Evolutionary conservation across 2,888 invertebrate genomes (phyloP).

Genomic region (Synergus umbraculus): DNA sequence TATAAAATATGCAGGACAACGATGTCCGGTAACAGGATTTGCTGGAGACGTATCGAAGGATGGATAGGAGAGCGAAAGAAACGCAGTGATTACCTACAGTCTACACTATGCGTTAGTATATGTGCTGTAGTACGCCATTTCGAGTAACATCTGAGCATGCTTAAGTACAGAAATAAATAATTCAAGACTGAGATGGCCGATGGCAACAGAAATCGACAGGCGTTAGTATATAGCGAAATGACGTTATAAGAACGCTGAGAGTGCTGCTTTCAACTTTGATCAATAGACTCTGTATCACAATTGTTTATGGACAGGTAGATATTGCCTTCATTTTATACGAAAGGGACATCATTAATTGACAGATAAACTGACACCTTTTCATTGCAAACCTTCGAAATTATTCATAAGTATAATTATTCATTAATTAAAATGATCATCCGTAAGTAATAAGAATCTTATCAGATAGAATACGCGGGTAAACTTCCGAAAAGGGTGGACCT

Average conservation of each 20-base stretch:
- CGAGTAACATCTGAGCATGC: conserved; percentile 54
- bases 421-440: too few species aligned
- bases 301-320: conserved; percentile 16
- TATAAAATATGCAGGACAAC: conserved; percentile 68
- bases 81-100: conserved; percentile 65
- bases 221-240: conserved; percentile 39
- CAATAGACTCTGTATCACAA: conserved; percentile 33
- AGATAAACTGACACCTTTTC: conserved; percentile 23
- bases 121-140: conserved; percentile 52
- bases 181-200: conserved; percentile 58
- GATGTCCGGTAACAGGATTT: conserved; percentile 72
- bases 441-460: too few species aligned
- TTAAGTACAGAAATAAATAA: conserved; percentile 62
- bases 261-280: conserved; percentile 38
- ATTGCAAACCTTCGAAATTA: neutral
- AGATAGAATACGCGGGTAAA: too few species aligned
- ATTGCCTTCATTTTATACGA: neutral
- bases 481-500: too few species aligned
- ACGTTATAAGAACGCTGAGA: conserved; percentile 22
- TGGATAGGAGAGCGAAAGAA: conserved; percentile 62
- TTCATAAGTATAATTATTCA: too few species aligned
- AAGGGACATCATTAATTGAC: neutral
- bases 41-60: conserved; percentile 56
- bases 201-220: conserved; percentile 52
- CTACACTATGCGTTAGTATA: conserved; percentile 52